Percentiles rank a stretch among this genome's conserved stretches.
Conservation (phyloP, 2,113 vertebrate genomes). For the Hyla sarda region DNA sequence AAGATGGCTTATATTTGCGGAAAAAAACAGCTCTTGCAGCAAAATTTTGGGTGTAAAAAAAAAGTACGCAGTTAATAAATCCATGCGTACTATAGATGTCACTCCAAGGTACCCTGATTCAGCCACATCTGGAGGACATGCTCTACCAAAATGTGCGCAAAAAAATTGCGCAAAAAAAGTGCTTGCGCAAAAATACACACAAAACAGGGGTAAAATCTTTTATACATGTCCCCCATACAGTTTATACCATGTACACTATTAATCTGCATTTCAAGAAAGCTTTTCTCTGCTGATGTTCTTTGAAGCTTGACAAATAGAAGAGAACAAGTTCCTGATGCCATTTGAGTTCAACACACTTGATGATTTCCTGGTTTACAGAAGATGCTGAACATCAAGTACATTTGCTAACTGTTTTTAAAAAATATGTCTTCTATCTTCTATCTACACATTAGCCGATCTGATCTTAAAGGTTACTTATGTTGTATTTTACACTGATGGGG, state of each 20-base stretch:
- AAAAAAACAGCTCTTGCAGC: too few species aligned
- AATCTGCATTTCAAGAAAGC: not conserved
- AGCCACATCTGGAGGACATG: too few species aligned
- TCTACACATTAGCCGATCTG: not conserved
- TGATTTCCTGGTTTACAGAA: not conserved
- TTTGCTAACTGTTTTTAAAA: not conserved
- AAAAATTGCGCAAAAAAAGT: too few species aligned
- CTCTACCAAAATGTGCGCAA: too few species aligned
- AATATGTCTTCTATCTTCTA: not conserved
- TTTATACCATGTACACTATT: not conserved
- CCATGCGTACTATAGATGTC: too few species aligned
- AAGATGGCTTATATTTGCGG: too few species aligned
- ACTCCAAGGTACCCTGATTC: too few species aligned
- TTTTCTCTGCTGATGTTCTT: not conserved
- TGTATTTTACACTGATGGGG: conserved; percentile 4
- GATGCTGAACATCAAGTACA: not conserved
- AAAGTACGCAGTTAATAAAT: too few species aligned
- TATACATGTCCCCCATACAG: too few species aligned
- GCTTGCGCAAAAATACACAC: too few species aligned
- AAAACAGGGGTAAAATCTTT: too few species aligned
- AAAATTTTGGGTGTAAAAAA: too few species aligned
- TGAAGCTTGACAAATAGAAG: not conserved
- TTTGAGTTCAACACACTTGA: not conserved
- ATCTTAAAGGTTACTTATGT: not conserved
- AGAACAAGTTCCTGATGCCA: not conserved